A percentile compares a stretch with the other conserved stretches of the same genome.
These are phyloP conservation scores for Ciconia nigra DNA, from an alignment of 2,797 vertebrate genomes.

Conservation along the genomic window DNA sequence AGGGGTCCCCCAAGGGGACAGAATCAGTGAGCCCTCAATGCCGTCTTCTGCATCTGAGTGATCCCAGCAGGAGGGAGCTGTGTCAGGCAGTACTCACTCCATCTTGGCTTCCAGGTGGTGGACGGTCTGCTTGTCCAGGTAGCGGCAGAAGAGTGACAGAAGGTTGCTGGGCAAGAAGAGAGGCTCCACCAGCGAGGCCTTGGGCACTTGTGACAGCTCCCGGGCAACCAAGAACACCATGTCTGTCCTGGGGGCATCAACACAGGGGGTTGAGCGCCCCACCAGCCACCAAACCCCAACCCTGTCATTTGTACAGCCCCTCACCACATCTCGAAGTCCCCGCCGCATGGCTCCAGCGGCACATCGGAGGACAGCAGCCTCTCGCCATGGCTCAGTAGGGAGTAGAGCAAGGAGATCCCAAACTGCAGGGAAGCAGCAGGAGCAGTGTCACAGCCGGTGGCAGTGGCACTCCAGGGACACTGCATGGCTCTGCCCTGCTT, in stretches of 20 bases:
- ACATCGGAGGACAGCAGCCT: constrained; percentile 82
- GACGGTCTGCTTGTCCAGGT: constrained; percentile 90
- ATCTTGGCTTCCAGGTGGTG: constrained; percentile 90
- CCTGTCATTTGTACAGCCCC: fast-evolving
- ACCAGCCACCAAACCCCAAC: fast-evolving
- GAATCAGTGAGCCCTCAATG: neutral
- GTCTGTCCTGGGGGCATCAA: constrained; percentile 81
- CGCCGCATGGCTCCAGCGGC: constrained; percentile 79
- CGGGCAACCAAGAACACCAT: constrained; percentile 88
- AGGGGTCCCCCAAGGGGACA: too few relatives aligned
- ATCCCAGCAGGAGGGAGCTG: neutral
- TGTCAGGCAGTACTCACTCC: constrained; percentile 79
- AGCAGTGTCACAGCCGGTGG: neutral
- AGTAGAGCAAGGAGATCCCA: constrained; percentile 92
- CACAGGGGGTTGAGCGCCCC: neutral
- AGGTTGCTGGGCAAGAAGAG: constrained; percentile 91
- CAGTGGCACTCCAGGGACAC: neutral
- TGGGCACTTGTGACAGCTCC: constrained; percentile 83
- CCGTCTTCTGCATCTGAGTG: neutral
- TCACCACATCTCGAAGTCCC: constrained; percentile 89
- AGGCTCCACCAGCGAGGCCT: constrained; percentile 86
- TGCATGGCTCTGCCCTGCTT: fast-evolving
- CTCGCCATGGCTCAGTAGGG: constrained; percentile 90
- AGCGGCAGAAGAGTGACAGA: constrained; percentile 91
- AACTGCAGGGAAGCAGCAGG: constrained; percentile 76